Evolutionary conservation across 2,888 invertebrate species (phyloP).

Genomic region (Macrophya annulata): DNA sequence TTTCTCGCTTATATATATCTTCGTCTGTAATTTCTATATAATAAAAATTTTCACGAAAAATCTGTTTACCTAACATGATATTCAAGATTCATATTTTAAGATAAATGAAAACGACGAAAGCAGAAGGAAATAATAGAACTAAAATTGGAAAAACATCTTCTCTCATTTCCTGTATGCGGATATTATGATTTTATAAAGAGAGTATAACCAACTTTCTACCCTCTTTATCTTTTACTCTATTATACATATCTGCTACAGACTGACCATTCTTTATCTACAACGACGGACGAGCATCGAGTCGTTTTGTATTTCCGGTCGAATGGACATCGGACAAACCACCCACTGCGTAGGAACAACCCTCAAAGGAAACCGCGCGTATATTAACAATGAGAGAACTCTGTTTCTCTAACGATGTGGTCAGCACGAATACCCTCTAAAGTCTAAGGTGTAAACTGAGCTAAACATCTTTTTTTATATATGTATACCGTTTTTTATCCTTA

Average conservation of each 20-base stretch:
- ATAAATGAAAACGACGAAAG: constrained; percentile 18
- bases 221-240: not conserved
- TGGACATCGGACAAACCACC: constrained; percentile 67
- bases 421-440: constrained; percentile 13
- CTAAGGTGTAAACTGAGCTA: constrained; percentile 26
- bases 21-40: not conserved
- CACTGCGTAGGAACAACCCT: constrained; percentile 63
- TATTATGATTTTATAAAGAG: constrained; percentile 36
- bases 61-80: not conserved
- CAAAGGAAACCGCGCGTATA: constrained; percentile 76
- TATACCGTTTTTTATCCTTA: not conserved
- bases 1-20: not conserved
- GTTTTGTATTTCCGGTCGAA: constrained; percentile 75
- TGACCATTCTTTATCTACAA: constrained; percentile 56
- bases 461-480: not conserved
- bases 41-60: not conserved
- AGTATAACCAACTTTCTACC: not conserved
- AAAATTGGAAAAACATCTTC: not conserved
- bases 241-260: not conserved
- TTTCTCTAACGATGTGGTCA: constrained; percentile 77
- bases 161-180: constrained; percentile 55
- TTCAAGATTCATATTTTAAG: not conserved
- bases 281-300: not conserved
- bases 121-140: not conserved
- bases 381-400: constrained; percentile 64